Base-by-base conservation (phyloP, 2,797 vertebrate species). In the Ataeniobius toweri region DNA sequence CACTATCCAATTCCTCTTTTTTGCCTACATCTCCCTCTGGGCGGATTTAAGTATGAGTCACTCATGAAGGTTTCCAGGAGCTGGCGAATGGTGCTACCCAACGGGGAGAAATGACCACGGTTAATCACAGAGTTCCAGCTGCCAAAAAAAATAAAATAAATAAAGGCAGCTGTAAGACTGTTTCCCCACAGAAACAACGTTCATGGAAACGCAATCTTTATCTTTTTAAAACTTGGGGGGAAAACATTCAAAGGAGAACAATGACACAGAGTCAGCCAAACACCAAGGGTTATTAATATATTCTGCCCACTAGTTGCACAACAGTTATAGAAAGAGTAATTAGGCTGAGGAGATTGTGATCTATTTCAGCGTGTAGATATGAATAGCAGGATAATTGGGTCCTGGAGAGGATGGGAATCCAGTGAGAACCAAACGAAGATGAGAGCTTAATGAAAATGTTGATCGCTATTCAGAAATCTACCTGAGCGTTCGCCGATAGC, bases 341-440 rank as follows among this genome's bases (percentile, higher is more conserved):
- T 92, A 90, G 91, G 85, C 86, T 83, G 89, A 82, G 86, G 80
- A 89, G 89, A 92, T 91, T 90, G 77, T 84, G 79, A 91, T 91
- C 91, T 93, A 92, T 93, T 94, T 93, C 80, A 81, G 86, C 85
- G 50, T 51, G 81, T 69, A 77, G 90, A 86, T 86, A 86, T 88
- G 88, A 93, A 93, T 86, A 91, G 90, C 50, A 53, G 78, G 75
- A 83, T 91, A 92, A 94, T 90, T 92, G 86, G 84, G 77, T 88
- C 83, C 73, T 51, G 65, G 80, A 86, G 80, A 89, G 73, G 83
- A 81, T 56, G 75, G 78, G 72, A 85, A 82, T 73, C 74, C 87
- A 81, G 85, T 8, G 50, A 78, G 86, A 76, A 86, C 77, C 85
- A 84, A 84, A 78, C 71, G 77, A 80, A 80, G 84, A 86, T n/a